These are phyloP conservation scores for Cirrhinus mrigala DNA, from an alignment of 2,797 vertebrate genomes.

Conservation along the genomic window DNA sequence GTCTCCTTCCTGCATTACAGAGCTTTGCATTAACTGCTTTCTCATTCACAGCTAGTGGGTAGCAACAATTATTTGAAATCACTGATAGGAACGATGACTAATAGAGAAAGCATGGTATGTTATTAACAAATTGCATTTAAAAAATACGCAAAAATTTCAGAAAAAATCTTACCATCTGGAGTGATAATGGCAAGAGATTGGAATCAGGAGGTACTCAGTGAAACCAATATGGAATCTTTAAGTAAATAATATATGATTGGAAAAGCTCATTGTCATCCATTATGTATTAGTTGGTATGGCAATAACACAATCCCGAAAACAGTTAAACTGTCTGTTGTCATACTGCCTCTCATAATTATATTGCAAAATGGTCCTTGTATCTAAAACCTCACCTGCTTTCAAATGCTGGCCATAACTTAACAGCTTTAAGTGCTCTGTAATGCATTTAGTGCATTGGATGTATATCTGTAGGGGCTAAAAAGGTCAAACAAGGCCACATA, in stretches of 20 bases:
- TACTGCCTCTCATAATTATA: slow-evolving; percentile 10
- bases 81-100: not conserved
- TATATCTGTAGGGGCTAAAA: not conserved
- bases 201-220: not conserved
- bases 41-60: slow-evolving; percentile 28
- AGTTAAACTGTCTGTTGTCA: not conserved
- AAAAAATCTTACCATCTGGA: not conserved
- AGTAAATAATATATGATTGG: slow-evolving; percentile 25
- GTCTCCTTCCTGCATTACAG: slow-evolving; percentile 25
- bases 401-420: slow-evolving; percentile 12
- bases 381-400: not conserved
- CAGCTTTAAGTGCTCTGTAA: slow-evolving; percentile 38
- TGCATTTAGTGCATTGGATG: slow-evolving; percentile 22
- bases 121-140: slow-evolving; percentile 26
- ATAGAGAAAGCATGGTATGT: slow-evolving; percentile 8
- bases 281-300: not conserved
- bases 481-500: slow-evolving; percentile 20
- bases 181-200: slow-evolving; percentile 3
- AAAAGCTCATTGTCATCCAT: slow-evolving; percentile 12
- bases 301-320: not conserved
- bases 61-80: slow-evolving; percentile 21
- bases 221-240: not conserved
- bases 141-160: not conserved
- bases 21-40: slow-evolving; percentile 35
- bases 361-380: slow-evolving; percentile 6